Base-by-base conservation (phyloP, 2,113 vertebrate genomes). In the Cyanistes caeruleus region DNA sequence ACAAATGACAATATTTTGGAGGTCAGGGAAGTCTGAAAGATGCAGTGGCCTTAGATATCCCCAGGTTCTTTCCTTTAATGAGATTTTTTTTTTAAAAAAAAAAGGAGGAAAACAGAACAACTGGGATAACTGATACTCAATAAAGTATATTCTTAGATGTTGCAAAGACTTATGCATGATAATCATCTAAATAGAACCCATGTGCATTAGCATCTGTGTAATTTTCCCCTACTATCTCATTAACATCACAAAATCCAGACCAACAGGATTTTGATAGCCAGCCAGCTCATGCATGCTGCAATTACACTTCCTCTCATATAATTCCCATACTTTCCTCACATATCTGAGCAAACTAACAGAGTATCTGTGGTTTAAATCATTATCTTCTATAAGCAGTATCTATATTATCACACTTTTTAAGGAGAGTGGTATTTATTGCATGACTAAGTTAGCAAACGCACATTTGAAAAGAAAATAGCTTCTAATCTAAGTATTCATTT, bases 401-500 rank as follows among this genome's bases (percentile, higher is more conserved):
- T 77, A 55, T 83, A 70, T 39, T 39, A 78, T 48, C 60, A 58
- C 64, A 80, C 16, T 87, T 93, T 76, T 86, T 43, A 83, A 95
- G 46, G 39, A 90, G 37, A 83, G 59, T 51, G 51, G 52, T 90
- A 91, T 95, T 96, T 94, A 89, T 94, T 95, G 72, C 84, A 74
- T 70, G 78, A 90, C 55, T 93, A 96, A 87, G 59, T 81, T 84
- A 92, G 60, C 65, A 89, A 95, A 92, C 65, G 60, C 64, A 87
- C 78, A 89, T 92, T 89, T 82, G 76, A 93, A 93, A 96, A 92
- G 51, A 77, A 96, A 93, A 93, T 78, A 95, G 93, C 93, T 93
- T 89, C 93, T 95, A 87, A 95, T 95, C 95, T 96, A 96, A 95
- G 91, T 89, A 94, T 95, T 94, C 91, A 96, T 91, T 97, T 94